Evolutionary conservation across 2,888 invertebrate species (phyloP), one percentile per base, ranked within the genome.

Genomic region (Leptothorax acervorum): DNA sequence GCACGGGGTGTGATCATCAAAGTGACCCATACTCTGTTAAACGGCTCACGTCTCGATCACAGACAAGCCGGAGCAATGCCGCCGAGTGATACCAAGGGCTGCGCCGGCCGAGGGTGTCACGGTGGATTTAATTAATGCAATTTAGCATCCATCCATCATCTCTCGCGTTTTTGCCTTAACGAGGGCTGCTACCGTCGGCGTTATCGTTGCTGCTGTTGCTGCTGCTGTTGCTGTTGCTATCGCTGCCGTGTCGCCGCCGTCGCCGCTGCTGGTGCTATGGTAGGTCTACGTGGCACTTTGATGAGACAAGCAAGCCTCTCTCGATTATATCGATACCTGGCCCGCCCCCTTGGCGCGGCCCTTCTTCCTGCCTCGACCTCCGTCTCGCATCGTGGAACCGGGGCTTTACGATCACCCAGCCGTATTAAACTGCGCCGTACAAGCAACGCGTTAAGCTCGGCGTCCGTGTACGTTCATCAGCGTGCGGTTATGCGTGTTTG

Each of bases 71-170:
- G 87, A 90, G 88, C 89, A 85, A 87, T 79, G 84, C 84, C 90
- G 89, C 90, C 91, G 89, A 93, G 91, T 93, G 93, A 91, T 93
- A 93, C 91, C 90, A 92, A 91, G 90, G 90, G 88, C 85, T 90
- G 87, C 84, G 82, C 62, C 76, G 73, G 85, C 79, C 87, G 91
- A 88, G 90, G 93, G 93, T 93, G 93, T 94, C 94, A 94, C 94
- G 94, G 91, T 93, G 93, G 92, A 94, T 94, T 94, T 94, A 94
- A 94, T 94, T 94, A 94, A 94, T 94, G 94, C 94, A 94, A 94
- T 94, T 94, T 94, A 94, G 93, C 93, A 93, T 93, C 94, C 94
- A 94, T 94, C 94, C 94, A 94, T 94, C 94, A 94, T 94, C 94
- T 93, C 92, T 92, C 92, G 92, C 93, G 93, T 94, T 94, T 94